Evolutionary conservation across 2,113 vertebrate genomes (phyloP), one percentile per base, ranked within the genome.

Genomic region (Nerophis lumbriciformis): DNA sequence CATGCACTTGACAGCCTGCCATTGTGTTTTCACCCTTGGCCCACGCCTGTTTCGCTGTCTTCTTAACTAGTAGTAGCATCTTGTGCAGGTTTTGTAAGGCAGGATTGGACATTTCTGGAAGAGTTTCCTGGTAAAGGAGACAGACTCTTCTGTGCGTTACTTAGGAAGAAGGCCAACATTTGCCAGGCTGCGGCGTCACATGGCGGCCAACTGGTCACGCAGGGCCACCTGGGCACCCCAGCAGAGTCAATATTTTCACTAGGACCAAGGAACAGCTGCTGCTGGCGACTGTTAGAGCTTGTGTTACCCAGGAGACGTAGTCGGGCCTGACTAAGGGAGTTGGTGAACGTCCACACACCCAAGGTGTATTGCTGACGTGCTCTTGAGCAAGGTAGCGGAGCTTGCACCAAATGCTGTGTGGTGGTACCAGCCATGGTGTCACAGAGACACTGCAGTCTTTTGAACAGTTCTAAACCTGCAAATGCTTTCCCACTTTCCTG

Each of bases 151-250:
- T 28, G 36, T 4, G 13, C 38, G 39, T 11, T 15, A 10, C 48
- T 37, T 3, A 8, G 28, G 36, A 15, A 50, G 47, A 12, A 50
- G 16, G 45, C 16, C 37, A 61, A 38, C 59, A 58, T 61, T 67
- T 58, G 48, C 56, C 28, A 38, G 11, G 55, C 38, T 11, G 38
- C 12, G 45, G 54, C 67, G 47, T 73, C 73, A 70, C 59, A 68
- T 66, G 66, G 61, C 48, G 45, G 59, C 63, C 76, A 81, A 73
- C 60, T 76, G 68, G 66, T 67, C 71, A 72, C 63, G 66, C 53
- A 69, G 53, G 48, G 44, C 42, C 53, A 69, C 55, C 63, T 65
- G 77, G 58, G 47, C 6, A 4, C 6, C 52, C 21, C 44, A 19
- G 64, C 5, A 60, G 56, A 44, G 59, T 68, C 55, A 68, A 68